phyloP scores from a whole-genome alignment of 2,113 vertebrate species.

The Hoplias malabaricus region DNA sequence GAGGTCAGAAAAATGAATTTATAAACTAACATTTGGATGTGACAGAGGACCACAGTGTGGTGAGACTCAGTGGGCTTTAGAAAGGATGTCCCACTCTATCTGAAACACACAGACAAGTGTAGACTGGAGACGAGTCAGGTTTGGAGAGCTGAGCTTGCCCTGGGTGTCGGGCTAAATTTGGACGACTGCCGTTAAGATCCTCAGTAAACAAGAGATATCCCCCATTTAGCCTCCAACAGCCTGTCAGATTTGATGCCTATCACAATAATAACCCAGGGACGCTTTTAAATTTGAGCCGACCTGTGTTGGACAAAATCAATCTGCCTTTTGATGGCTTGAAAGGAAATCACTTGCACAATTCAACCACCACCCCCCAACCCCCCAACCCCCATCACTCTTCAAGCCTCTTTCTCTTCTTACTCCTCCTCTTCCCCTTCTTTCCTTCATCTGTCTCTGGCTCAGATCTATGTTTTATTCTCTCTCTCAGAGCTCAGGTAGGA shows the following conservation, averaged over 20 bases:
- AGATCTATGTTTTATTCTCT: slow-evolving; percentile 80
- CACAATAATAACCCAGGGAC: slow-evolving; percentile 86
- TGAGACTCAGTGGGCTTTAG: neutral
- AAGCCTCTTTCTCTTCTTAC: slow-evolving; percentile 19
- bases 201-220: slow-evolving; percentile 78
- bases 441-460: slow-evolving; percentile 58
- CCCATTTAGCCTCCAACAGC: slow-evolving; percentile 79
- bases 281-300: slow-evolving; percentile 83
- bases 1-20: neutral
- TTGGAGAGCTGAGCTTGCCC: slow-evolving; percentile 68
- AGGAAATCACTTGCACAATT: slow-evolving; percentile 86
- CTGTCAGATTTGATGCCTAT: slow-evolving; percentile 87
- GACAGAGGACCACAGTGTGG: neutral
- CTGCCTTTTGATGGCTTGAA: slow-evolving; percentile 88
- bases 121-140: slow-evolving; percentile 17
- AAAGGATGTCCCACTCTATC: neutral
- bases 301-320: slow-evolving; percentile 88
- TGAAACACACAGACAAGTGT: slow-evolving; percentile 2
- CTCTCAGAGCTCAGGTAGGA: slow-evolving; percentile 82
- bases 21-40: neutral
- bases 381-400: slow-evolving; percentile 18
- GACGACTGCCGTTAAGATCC: slow-evolving; percentile 83
- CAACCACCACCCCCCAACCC: slow-evolving; percentile 60
- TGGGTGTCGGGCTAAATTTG: slow-evolving; percentile 80
- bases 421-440: slow-evolving; percentile 40